phyloP scores from a whole-genome alignment of 2,888 invertebrate species.

The Ellobium chinense region DNA sequence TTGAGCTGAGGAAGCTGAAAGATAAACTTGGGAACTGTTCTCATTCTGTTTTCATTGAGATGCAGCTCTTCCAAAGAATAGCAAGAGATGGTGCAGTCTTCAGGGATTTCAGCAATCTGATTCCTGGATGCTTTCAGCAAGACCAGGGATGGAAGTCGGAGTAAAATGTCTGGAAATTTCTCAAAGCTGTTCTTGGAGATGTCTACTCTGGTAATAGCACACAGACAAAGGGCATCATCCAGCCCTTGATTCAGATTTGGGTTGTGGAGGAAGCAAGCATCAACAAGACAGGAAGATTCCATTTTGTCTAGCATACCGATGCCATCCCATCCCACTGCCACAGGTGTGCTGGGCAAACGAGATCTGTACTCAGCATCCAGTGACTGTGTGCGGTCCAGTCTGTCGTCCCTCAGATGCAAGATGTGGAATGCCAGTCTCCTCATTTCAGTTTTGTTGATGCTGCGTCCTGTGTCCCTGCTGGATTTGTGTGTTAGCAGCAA shows the following conservation, averaged over 20 bases:
- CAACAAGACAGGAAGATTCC: conserved; percentile 88
- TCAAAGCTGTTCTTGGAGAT: conserved; percentile 93
- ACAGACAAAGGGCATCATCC: conserved; percentile 85
- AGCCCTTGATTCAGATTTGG: conserved; percentile 85
- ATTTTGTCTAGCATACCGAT: conserved; percentile 85
- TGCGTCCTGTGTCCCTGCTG: conserved; percentile 91
- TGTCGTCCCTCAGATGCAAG: conserved; percentile 80
- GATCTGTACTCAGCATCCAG: conserved; percentile 54
- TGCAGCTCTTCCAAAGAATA: conserved; percentile 90
- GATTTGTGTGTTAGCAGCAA: conserved; percentile 91
- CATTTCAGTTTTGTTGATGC: conserved; percentile 93
- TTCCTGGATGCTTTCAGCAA: conserved; percentile 90
- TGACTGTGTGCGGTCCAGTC: conserved; percentile 78
- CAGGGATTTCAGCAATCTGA: conserved; percentile 90
- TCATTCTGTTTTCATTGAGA: conserved; percentile 89
- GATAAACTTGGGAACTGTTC: conserved; percentile 86
- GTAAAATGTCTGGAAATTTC: conserved; percentile 89
- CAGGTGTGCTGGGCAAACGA: conserved; percentile 81
- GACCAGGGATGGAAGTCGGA: conserved; percentile 87
- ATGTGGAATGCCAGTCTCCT: conserved; percentile 75
- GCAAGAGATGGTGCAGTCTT: conserved; percentile 81
- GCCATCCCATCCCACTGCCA: conserved; percentile 92
- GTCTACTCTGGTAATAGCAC: conserved; percentile 95
- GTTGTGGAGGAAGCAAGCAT: conserved; percentile 91
- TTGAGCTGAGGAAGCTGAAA: conserved; percentile 89